Evolutionary conservation across 2,888 invertebrate genomes (phyloP).

Genomic region (Rosalia funebris): DNA sequence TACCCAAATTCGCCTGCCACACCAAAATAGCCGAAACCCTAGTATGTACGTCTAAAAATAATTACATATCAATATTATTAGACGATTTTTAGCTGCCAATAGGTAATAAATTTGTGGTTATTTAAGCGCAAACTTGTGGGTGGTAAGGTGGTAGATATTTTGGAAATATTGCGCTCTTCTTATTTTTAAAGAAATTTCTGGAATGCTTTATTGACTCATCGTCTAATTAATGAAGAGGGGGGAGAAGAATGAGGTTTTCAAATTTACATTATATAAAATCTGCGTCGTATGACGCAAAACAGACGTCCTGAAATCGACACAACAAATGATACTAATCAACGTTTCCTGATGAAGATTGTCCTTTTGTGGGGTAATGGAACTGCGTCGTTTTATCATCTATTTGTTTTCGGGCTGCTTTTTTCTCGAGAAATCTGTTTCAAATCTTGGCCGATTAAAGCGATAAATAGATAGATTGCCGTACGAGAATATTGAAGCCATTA

Average conservation of each 20-base stretch:
- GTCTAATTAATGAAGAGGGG: background rate
- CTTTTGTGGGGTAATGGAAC: background rate
- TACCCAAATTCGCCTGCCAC: background rate
- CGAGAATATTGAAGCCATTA: background rate
- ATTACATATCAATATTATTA: constrained; percentile 2
- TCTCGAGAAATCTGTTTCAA: background rate
- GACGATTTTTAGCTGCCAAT: constrained; percentile 4
- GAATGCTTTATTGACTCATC: constrained; percentile 2
- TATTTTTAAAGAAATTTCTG: constrained; percentile 13
- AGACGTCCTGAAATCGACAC: background rate
- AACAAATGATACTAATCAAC: background rate
- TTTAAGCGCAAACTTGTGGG: background rate
- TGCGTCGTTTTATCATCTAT: background rate
- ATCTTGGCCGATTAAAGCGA: background rate
- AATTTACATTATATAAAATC: background rate
- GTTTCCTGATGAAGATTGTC: background rate
- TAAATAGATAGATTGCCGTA: background rate
- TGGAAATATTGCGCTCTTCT: background rate
- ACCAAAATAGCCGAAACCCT: constrained; percentile 8
- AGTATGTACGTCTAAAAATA: constrained; percentile 4
- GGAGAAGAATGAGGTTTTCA: background rate
- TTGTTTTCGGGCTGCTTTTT: background rate
- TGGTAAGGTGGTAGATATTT: constrained; percentile 6
- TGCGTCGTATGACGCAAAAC: background rate
- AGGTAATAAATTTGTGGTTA: constrained; percentile 7